phyloP scores from a whole-genome alignment of 2,113 vertebrate species.

The Herpetotheres cachinnans region DNA sequence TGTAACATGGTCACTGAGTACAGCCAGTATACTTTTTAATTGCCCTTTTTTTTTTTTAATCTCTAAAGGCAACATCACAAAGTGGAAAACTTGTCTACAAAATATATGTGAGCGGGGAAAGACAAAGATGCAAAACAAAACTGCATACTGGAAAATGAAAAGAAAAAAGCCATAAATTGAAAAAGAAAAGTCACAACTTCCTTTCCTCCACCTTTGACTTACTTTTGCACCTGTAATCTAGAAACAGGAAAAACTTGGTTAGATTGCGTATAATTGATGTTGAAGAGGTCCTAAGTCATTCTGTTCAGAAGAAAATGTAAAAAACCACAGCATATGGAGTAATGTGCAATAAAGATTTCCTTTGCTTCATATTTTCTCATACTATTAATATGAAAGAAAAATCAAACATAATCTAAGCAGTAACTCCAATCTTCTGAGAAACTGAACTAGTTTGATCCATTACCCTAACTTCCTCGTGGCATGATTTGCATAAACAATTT shows the following conservation, averaged over 20 bases:
- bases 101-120: neutral
- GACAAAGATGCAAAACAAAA: neutral
- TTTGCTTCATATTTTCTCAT: neutral
- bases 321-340: neutral
- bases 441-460: neutral
- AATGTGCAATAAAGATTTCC: neutral
- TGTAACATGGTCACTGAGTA: neutral
- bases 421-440: neutral
- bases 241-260: neutral
- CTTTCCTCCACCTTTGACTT: neutral
- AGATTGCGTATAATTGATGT: neutral
- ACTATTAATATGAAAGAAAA: neutral
- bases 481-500: neutral
- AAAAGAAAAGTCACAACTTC: neutral
- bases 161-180: neutral
- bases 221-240: neutral
- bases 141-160: neutral
- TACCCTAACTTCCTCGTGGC: neutral
- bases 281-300: neutral
- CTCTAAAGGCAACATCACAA: neutral
- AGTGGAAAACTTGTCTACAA: neutral
- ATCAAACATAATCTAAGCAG: neutral
- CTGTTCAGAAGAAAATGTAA: neutral
- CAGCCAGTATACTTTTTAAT: neutral
- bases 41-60: neutral